A percentile compares a stretch with the other conserved stretches of the same genome.
Conservation (phyloP, 2,888 invertebrate genomes). For the Notodonta ziczac region DNA sequence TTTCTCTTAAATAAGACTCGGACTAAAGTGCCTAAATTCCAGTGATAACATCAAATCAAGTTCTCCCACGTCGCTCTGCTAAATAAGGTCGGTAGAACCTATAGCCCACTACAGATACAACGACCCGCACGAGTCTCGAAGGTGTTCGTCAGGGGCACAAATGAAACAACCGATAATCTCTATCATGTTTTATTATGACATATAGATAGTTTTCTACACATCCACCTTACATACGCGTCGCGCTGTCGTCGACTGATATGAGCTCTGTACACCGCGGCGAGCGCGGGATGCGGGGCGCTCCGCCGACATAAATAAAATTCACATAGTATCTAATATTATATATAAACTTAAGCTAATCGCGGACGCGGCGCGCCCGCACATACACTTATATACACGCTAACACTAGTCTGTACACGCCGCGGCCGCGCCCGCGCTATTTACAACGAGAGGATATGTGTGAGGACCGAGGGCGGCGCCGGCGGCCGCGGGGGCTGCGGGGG, state of each 20-base stretch:
- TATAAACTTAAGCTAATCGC: constrained; percentile 59
- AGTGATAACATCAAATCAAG: too few relatives aligned
- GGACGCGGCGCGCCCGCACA: constrained; percentile 45
- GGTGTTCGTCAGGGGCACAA: constrained; percentile 26
- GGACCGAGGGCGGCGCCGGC: constrained; percentile 50
- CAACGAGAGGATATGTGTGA: constrained; percentile 61
- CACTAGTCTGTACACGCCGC: constrained; percentile 56
- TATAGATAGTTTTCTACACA: constrained; percentile 80
- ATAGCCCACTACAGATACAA: too few relatives aligned
- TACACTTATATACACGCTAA: constrained; percentile 61
- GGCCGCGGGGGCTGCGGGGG: constrained; percentile 55
- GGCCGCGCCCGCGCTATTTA: constrained; percentile 50
- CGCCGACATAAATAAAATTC: constrained; percentile 66
- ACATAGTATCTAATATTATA: constrained; percentile 50
- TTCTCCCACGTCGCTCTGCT: too few relatives aligned
- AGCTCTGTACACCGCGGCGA: constrained; percentile 64
- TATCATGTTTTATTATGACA: constrained; percentile 82
- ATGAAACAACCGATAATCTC: constrained; percentile 63
- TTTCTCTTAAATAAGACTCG: too few relatives aligned
- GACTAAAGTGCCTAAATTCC: too few relatives aligned
- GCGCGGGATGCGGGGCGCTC: constrained; percentile 36
- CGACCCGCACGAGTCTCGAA: neutral
- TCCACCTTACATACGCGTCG: constrained; percentile 73
- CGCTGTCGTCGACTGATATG: constrained; percentile 78
- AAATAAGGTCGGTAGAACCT: too few relatives aligned